Conservation (phyloP, 2,113 vertebrate species). For the Pangasianodon hypophthalmus region DNA sequence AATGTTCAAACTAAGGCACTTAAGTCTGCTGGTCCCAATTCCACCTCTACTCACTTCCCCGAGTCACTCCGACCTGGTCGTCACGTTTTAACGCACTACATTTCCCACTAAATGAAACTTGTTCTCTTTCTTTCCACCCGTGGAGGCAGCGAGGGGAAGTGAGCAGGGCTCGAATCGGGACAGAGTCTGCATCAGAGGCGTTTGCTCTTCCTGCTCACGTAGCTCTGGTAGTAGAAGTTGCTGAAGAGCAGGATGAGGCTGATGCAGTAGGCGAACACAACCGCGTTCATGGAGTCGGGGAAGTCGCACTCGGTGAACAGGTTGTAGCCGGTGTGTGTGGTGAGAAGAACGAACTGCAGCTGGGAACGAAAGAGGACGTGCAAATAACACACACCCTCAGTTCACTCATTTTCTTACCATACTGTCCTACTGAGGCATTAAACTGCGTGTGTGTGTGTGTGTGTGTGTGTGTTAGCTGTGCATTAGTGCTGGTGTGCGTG, state of each 20-base stretch:
- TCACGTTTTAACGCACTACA: neutral
- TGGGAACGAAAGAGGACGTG: conserved; percentile 47
- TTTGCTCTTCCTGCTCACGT: conserved; percentile 67
- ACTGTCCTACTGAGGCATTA: neutral
- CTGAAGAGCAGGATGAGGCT: conserved; percentile 75
- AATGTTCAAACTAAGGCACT: neutral
- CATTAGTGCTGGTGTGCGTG: neutral
- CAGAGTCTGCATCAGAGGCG: conserved; percentile 53
- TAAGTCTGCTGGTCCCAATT: neutral
- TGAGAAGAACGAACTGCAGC: conserved; percentile 75
- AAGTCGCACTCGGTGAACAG: conserved; percentile 75
- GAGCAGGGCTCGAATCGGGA: neutral
- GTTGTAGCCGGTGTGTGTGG: conserved; percentile 72
- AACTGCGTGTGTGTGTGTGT: neutral
- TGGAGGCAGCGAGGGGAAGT: neutral
- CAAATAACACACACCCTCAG: neutral
- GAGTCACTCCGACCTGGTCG: neutral
- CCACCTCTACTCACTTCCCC: neutral
- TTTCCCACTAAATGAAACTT: too few relatives aligned
- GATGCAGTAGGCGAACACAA: conserved; percentile 71
- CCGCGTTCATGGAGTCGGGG: conserved; percentile 67
- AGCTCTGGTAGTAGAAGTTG: conserved; percentile 73
- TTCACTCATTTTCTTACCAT: neutral
- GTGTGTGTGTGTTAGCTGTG: neutral
- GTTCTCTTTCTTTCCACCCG: neutral